Conservation (phyloP, 2,797 vertebrate genomes). For the Bovichtus variegatus region DNA sequence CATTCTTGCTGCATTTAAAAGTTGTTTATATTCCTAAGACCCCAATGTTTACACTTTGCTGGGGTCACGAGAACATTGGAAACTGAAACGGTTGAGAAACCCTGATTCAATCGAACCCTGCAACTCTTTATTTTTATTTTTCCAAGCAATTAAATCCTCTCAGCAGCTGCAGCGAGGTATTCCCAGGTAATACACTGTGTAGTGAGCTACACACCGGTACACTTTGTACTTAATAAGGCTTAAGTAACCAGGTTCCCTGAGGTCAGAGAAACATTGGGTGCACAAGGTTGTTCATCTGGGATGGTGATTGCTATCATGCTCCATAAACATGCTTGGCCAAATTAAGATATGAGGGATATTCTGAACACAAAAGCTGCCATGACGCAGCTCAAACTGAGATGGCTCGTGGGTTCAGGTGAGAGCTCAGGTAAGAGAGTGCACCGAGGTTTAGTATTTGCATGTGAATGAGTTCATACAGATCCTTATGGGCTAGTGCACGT, state of each 20-base stretch:
- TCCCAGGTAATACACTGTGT: constrained; percentile 4
- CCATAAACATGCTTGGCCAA: constrained; percentile 57
- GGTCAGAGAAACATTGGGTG: constrained; percentile 55
- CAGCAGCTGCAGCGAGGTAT: neutral
- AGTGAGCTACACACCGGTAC: constrained; percentile 17
- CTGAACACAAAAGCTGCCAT: constrained; percentile 45
- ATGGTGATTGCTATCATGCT: constrained; percentile 48
- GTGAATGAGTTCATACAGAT: constrained; percentile 34
- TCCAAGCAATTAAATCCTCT: neutral
- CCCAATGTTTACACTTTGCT: neutral
- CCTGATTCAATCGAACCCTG: neutral
- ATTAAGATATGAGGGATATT: constrained; percentile 48
- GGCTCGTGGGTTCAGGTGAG: constrained; percentile 43
- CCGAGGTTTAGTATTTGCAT: constrained; percentile 47
- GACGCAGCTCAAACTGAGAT: constrained; percentile 51
- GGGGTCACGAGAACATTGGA: neutral
- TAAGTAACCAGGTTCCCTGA: constrained; percentile 43
- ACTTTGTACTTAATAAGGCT: constrained; percentile 42
- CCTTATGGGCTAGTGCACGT: constrained; percentile 3
- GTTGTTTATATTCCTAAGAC: neutral
- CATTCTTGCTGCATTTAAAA: neutral
- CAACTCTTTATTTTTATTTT: neutral
- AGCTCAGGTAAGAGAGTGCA: constrained; percentile 40
- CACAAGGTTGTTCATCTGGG: constrained; percentile 19
- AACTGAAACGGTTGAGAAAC: neutral